These are phyloP conservation scores for Craniophora ligustri DNA, from an alignment of 2,888 invertebrate genomes.

Conservation along the genomic window DNA sequence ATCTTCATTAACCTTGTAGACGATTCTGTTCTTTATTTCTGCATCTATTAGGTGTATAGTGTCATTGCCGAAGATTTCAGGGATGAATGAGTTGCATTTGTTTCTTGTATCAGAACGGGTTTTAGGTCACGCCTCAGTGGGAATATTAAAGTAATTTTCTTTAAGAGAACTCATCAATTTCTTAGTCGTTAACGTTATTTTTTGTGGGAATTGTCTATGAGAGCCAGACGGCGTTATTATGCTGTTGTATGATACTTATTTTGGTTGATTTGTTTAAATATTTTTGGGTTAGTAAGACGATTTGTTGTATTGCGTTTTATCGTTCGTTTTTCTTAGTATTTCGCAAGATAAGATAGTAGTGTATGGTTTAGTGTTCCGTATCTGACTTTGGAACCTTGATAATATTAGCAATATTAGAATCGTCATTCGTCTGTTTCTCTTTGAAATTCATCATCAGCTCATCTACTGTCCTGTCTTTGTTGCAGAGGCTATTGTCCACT, in stretches of 20 bases:
- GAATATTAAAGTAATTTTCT: conserved; percentile 74
- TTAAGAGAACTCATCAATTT: conserved; percentile 76
- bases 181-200: conserved; percentile 65
- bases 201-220: conserved; percentile 64
- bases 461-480: too few species aligned
- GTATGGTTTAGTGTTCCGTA: conserved; percentile 33
- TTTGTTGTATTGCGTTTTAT: conserved; percentile 14
- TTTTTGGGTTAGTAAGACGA: conserved; percentile 47
- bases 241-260: conserved; percentile 33
- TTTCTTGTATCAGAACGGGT: conserved; percentile 45
- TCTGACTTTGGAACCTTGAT: neutral
- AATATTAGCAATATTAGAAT: neutral
- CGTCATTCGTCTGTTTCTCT: too few species aligned
- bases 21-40: conserved; percentile 54
- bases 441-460: too few species aligned
- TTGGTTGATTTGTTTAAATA: conserved; percentile 30
- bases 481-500: too few species aligned
- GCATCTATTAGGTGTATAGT: conserved; percentile 40
- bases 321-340: conserved; percentile 42
- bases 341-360: conserved; percentile 40
- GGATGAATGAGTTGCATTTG: conserved; percentile 37
- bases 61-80: conserved; percentile 20
- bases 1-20: conserved; percentile 43
- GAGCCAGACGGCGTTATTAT: conserved; percentile 68
- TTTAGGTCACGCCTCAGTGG: conserved; percentile 63